A percentile compares a stretch with the other conserved stretches of the same genome.
phyloP scores from a whole-genome alignment of 2,113 vertebrate genomes.

The Alouatta palliata region DNA sequence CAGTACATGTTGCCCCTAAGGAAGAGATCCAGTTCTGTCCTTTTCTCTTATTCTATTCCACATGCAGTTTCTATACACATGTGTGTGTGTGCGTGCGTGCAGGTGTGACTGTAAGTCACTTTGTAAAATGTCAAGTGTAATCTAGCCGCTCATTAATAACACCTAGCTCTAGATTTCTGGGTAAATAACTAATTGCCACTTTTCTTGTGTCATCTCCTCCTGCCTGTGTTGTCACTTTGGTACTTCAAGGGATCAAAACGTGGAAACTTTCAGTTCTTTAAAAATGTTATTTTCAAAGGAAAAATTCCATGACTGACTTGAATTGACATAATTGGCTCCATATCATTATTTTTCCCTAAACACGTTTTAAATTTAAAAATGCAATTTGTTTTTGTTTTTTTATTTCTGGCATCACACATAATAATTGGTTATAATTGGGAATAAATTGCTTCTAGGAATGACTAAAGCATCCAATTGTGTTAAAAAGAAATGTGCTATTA shows the following conservation, averaged over 20 bases:
- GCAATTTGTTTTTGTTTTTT: slow-evolving; percentile 57
- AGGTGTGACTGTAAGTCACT: slow-evolving; percentile 52
- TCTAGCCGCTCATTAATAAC: slow-evolving; percentile 66
- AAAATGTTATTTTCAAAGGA: slow-evolving; percentile 70
- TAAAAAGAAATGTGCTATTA: slow-evolving; percentile 63
- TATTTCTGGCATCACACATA: slow-evolving; percentile 65
- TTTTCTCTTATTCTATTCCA: neutral
- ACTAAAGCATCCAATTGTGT: slow-evolving; percentile 38
- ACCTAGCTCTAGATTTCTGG: slow-evolving; percentile 60
- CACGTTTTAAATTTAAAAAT: slow-evolving; percentile 63
- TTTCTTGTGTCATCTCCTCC: slow-evolving; percentile 57
- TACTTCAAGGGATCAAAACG: slow-evolving; percentile 69
- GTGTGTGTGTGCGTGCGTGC: neutral
- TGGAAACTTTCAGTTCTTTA: slow-evolving; percentile 53
- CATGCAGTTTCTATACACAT: accelerated
- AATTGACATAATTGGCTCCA: slow-evolving; percentile 41
- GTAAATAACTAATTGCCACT: slow-evolving; percentile 69
- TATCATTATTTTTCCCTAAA: slow-evolving; percentile 46
- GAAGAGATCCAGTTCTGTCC: neutral
- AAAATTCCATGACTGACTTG: slow-evolving; percentile 1
- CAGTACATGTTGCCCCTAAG: neutral
- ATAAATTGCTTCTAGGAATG: slow-evolving; percentile 69
- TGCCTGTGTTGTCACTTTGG: slow-evolving; percentile 61
- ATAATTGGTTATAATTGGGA: slow-evolving; percentile 77
- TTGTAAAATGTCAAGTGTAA: slow-evolving; percentile 65